Evolutionary conservation across 1,140 invertebrate genomes (phyloP), one percentile per base, ranked within the genome.

Genomic region (Neelides sp.): DNA sequence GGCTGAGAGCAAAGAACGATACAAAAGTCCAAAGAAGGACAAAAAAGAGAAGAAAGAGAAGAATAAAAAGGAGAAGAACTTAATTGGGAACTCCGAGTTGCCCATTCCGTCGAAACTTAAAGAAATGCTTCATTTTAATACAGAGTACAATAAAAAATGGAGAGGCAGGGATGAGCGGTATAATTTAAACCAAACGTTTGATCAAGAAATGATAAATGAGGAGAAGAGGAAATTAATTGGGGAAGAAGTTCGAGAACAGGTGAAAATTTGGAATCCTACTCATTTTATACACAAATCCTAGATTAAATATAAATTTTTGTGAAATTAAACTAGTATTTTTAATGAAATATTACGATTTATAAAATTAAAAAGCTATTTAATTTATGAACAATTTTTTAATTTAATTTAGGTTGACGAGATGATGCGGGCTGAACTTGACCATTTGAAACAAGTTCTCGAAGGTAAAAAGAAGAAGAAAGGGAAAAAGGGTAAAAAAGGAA

Each of bases 181-280:
- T 15, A 83, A 85, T 66, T 68, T 75, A 0, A 65, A 69, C 35
- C 84, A 89, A 60, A 69, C 71, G 7, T 79, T 82, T 62, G 86
- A 93, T 63, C 69, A 76, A 50, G 80, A 89, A 50, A 80, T 89
- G 66, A 81, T 95, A 42, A 78, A 82, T 61, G 70, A 77, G 51
- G 82, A 91, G 55, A 92, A 93, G 66, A 77, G 81, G 55, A 69
- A 72, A 2, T 80, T 88, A 56, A 77, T 95, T 26, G 88, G 93
- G 66, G 72, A 78, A 48, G 86, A 92, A 68, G 75, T 95, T 15
- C 70, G 91, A 59, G 70, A 80, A 37, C 73, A 74, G 22, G 87
- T 93, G n/a, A n/a, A n/a, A n/a, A n/a, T n/a, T n/a, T n/a, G n/a
- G n/a, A n/a, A n/a, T n/a, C n/a, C n/a, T n/a, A n/a, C n/a, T n/a